Conservation (phyloP, 2,797 vertebrate genomes). For the Myiothlypis coronata region DNA sequence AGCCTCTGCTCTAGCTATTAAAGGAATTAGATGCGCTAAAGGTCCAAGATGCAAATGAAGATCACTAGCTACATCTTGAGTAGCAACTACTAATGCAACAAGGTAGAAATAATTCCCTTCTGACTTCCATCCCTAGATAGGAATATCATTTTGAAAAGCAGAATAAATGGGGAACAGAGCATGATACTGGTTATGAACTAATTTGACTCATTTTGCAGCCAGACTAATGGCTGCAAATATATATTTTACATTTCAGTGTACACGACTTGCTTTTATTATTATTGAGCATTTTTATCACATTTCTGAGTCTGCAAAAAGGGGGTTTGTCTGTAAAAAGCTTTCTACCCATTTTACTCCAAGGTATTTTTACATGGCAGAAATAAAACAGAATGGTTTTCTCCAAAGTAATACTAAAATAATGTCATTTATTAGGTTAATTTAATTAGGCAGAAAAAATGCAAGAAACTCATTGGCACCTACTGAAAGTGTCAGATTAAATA, state of each 20-base stretch:
- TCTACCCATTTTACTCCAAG: not conserved
- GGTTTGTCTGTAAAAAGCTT: not conserved
- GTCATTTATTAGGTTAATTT: not conserved
- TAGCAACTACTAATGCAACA: not conserved
- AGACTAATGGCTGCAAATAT: not conserved
- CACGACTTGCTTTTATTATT: not conserved
- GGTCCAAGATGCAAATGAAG: not conserved
- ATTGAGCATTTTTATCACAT: not conserved
- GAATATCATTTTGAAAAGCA: not conserved
- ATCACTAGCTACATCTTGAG: not conserved
- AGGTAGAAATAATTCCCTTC: not conserved
- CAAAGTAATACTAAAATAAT: not conserved
- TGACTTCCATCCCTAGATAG: not conserved
- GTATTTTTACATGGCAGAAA: not conserved
- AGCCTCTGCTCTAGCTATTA: not conserved
- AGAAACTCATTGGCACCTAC: not conserved
- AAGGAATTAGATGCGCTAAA: not conserved
- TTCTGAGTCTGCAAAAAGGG: not conserved
- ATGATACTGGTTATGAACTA: not conserved
- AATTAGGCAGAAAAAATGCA: not conserved
- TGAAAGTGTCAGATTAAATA: conserved; percentile 33
- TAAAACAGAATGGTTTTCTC: not conserved
- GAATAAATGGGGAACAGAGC: not conserved
- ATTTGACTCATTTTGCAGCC: not conserved
- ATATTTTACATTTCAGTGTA: not conserved